A percentile compares a stretch with the other conserved stretches of the same genome.
phyloP scores from a whole-genome alignment of 2,113 vertebrate genomes.

The Heterotilapia buettikoferi region DNA sequence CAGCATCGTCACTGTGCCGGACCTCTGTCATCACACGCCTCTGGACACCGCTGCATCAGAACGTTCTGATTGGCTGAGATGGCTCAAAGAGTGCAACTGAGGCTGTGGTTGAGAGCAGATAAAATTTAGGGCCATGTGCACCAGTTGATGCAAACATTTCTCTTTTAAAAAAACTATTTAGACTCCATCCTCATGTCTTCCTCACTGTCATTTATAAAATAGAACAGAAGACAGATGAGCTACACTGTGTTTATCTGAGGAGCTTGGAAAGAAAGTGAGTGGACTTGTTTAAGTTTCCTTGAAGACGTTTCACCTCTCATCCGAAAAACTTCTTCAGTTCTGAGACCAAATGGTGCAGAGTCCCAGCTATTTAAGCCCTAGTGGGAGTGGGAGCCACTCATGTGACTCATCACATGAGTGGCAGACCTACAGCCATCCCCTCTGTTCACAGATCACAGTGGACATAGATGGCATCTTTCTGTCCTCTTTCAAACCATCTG shows the following conservation, averaged over 20 bases:
- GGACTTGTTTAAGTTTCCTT: neutral
- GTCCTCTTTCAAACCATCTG: neutral
- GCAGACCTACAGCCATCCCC: neutral
- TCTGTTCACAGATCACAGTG: neutral
- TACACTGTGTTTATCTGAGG: neutral
- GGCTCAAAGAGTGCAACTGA: neutral
- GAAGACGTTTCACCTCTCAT: neutral
- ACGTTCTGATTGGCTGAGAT: neutral
- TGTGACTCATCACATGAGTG: neutral
- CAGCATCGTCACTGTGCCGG: neutral
- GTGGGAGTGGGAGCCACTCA: neutral
- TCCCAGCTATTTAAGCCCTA: neutral
- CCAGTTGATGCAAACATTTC: neutral
- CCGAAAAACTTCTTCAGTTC: neutral
- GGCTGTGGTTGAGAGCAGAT: neutral
- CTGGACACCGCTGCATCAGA: neutral
- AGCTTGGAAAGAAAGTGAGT: neutral
- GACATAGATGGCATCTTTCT: neutral
- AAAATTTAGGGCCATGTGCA: neutral
- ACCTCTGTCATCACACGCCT: slow-evolving; percentile 3
- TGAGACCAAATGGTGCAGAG: neutral
- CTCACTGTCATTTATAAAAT: neutral
- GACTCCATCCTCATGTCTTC: neutral
- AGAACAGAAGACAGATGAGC: neutral
- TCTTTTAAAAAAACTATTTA: neutral